These are phyloP conservation scores for Poliocrania exsul DNA, from an alignment of 2,797 vertebrate genomes.

Conservation along the genomic window DNA sequence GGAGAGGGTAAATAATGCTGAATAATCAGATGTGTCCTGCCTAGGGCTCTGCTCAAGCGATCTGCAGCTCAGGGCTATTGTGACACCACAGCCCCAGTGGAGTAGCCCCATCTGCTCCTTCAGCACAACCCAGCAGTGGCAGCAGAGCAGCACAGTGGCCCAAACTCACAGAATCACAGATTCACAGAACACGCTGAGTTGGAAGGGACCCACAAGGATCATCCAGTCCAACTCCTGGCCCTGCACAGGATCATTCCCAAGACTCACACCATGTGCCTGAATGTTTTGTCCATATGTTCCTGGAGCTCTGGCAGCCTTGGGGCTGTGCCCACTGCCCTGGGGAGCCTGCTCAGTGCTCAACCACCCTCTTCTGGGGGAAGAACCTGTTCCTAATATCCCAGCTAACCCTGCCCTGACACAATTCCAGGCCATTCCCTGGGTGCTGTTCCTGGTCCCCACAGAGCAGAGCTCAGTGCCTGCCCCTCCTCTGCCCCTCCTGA, in stretches of 20 bases:
- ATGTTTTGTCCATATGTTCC: no score
- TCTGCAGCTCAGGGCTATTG: not conserved
- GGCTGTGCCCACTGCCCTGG: not conserved
- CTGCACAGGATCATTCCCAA: not conserved
- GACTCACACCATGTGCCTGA: no score
- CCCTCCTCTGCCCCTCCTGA: not conserved
- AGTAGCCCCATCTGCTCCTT: not conserved
- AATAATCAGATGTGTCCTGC: not conserved
- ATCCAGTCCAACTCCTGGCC: not conserved
- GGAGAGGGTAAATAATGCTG: not conserved
- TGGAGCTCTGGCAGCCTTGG: not conserved
- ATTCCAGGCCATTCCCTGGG: not conserved
- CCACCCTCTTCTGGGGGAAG: not conserved
- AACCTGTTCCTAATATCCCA: not conserved
- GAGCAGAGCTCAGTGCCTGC: not conserved
- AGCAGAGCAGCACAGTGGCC: not conserved
- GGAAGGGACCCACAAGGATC: not conserved
- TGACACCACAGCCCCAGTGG: not conserved
- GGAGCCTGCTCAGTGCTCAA: not conserved
- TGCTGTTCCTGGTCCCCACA: not conserved
- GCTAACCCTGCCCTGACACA: not conserved
- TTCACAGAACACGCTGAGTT: not conserved
- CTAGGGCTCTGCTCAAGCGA: not conserved
- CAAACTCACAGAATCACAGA: not conserved
- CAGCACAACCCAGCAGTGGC: fast-evolving